Conservation (phyloP, 2,113 vertebrate genomes). For the Camelus bactrianus region DNA sequence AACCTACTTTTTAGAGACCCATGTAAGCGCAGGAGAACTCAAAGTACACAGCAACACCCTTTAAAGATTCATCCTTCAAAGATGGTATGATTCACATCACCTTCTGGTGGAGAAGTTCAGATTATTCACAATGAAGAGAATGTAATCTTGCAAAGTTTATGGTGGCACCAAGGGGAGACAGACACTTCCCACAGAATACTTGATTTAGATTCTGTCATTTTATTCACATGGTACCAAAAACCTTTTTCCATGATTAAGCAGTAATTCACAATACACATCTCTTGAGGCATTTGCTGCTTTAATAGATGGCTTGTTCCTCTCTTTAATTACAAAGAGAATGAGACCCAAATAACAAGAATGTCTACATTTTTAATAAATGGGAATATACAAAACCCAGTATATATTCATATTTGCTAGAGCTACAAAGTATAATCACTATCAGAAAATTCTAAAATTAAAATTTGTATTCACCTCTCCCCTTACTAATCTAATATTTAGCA, state of each 20-base stretch:
- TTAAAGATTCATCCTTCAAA: neutral
- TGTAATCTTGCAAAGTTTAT: neutral
- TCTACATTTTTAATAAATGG: neutral
- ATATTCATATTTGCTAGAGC: constrained; percentile 26
- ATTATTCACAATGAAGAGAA: constrained; percentile 34
- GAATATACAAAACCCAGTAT: constrained; percentile 1
- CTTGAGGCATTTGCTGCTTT: constrained; percentile 16
- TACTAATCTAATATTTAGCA: neutral
- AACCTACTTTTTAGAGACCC: neutral
- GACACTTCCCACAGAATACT: neutral
- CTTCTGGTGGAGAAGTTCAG: neutral
- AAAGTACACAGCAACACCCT: neutral
- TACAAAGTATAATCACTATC: constrained; percentile 29
- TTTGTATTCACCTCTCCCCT: neutral
- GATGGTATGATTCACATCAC: neutral
- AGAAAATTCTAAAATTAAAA: constrained; percentile 51
- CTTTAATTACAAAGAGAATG: constrained; percentile 44
- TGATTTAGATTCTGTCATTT: neutral
- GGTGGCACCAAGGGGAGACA: neutral
- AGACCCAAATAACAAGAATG: neutral
- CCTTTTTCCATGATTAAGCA: neutral
- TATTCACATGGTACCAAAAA: neutral
- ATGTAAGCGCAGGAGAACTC: neutral
- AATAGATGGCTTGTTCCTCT: constrained; percentile 37
- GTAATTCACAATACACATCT: neutral